Evolutionary conservation across 2,888 invertebrate species (phyloP), one percentile per base, ranked within the genome.

Genomic region (Aleiodes alternator): DNA sequence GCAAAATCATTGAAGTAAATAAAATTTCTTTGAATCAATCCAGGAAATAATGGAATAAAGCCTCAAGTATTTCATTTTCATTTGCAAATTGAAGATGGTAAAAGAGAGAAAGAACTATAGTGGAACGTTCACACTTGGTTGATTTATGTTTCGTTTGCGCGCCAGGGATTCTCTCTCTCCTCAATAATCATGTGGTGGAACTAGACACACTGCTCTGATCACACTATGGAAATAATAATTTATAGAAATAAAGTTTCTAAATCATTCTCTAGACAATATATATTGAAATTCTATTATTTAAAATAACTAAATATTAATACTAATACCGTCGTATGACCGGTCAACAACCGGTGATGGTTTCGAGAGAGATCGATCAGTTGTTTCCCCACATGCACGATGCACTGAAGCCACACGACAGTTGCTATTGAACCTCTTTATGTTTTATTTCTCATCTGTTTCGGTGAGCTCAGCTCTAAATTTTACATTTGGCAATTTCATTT

Each of bases 151-250:
- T 64, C 64, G 12, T 64, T 64, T 48, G 64, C 70, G 50, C 50
- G 48, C 70, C 48, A 71, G 59, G 56, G 48, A 48, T 59, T 71
- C 59, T 57, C 70, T 43, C 43, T 23, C 23, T 23, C 23, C 23
- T 71, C 59, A 57, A 50, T 71, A 57, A 50, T 71, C 70, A 71
- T 57, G 70, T 14, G 43, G 70, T 14, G 43, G 53, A 64, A 48
- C 48, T 48, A 64, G 16, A 11, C 8, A 4, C 64, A 34, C 43
- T 38, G 16, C 0, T 43, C 38, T 43, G 23, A 43, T 16, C 43
- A 14, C 53, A 55, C 3, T n/a, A 16, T 55, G 3, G n/a, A 12
- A 7, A 14, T 55, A 7, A 14, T 55, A 16, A 14, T 55, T 16
- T 55, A 55, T 4, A 55, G 6, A 3, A 16, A 55, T 55, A 55